phyloP scores from a whole-genome alignment of 1,140 invertebrate genomes.

The Drosophila azteca region DNA sequence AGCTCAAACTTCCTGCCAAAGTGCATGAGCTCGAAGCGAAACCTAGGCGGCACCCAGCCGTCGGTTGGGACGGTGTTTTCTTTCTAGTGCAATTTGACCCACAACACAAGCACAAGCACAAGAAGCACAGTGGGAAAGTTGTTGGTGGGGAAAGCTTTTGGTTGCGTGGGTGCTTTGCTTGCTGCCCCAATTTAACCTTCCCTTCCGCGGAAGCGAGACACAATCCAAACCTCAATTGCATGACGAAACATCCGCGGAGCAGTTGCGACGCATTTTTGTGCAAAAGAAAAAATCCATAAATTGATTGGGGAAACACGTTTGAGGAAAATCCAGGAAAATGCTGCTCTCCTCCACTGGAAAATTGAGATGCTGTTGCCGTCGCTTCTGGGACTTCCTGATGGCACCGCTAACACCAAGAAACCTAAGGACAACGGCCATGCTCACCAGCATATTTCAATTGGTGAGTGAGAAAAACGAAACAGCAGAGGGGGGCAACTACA shows the following conservation, averaged over 20 bases:
- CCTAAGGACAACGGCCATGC: slow-evolving; percentile 71
- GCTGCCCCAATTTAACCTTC: slow-evolving; percentile 16
- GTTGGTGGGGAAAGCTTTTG: slow-evolving; percentile 45
- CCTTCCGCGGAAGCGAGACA: background rate
- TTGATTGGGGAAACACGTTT: slow-evolving; percentile 46
- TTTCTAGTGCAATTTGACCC: slow-evolving; percentile 29
- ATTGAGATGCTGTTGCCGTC: slow-evolving; percentile 55
- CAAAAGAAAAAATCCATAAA: slow-evolving; percentile 70
- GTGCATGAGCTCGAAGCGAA: no score
- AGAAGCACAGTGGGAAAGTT: no score
- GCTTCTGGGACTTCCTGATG: slow-evolving; percentile 65
- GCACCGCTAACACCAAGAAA: slow-evolving; percentile 75
- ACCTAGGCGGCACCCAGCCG: slow-evolving; percentile 52
- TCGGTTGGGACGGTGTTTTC: slow-evolving; percentile 1
- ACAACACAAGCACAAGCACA: background rate
- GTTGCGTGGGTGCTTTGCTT: slow-evolving; percentile 31
- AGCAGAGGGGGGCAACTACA: background rate
- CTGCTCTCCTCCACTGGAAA: slow-evolving; percentile 61
- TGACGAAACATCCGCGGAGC: slow-evolving; percentile 53
- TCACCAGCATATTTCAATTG: slow-evolving; percentile 80
- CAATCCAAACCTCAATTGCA: slow-evolving; percentile 54
- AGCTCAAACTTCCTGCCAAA: no score
- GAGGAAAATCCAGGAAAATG: slow-evolving; percentile 42
- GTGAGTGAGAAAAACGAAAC: slow-evolving; percentile 52
- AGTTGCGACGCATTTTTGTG: slow-evolving; percentile 42